Evolutionary conservation across 2,888 invertebrate species (phyloP).

Genomic region (Pristionchus maxplancki): DNA sequence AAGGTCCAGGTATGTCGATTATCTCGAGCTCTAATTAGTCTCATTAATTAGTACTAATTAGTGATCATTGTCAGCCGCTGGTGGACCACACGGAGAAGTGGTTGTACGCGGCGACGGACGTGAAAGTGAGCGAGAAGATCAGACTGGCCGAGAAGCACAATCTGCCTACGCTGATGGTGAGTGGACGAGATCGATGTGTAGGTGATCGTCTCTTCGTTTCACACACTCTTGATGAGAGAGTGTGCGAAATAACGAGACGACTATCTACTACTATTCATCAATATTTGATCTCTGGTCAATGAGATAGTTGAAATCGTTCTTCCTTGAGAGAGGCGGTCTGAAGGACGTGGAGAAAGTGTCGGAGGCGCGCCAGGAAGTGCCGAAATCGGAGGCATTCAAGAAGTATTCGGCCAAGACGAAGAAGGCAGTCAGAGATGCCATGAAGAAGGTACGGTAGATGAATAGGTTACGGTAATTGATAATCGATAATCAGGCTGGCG

Average conservation of each 20-base stretch:
- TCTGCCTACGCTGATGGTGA: background rate
- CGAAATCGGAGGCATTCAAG: background rate
- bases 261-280: too few relatives aligned
- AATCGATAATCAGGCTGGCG: background rate
- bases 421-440: constrained; percentile 7
- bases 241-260: too few relatives aligned
- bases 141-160: constrained; percentile 9
- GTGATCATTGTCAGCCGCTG: background rate
- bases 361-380: background rate
- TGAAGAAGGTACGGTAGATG: background rate
- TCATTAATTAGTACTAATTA: background rate
- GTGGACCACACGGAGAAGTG: constrained; percentile 6
- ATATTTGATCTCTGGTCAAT: too few relatives aligned
- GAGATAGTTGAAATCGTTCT: too few relatives aligned
- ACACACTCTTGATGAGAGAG: too few relatives aligned
- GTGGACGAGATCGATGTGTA: background rate
- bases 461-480: background rate
- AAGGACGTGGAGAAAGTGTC: background rate
- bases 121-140: background rate
- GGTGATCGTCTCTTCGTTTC: background rate
- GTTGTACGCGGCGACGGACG: background rate
- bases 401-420: background rate
- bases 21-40: background rate
- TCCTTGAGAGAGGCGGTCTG: constrained; percentile 4
- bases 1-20: background rate